Percentiles rank a stretch among this genome's conserved stretches.
These are phyloP conservation scores for Pinctada fucata DNA, from an alignment of 2,888 invertebrate genomes.

Conservation along the genomic window DNA sequence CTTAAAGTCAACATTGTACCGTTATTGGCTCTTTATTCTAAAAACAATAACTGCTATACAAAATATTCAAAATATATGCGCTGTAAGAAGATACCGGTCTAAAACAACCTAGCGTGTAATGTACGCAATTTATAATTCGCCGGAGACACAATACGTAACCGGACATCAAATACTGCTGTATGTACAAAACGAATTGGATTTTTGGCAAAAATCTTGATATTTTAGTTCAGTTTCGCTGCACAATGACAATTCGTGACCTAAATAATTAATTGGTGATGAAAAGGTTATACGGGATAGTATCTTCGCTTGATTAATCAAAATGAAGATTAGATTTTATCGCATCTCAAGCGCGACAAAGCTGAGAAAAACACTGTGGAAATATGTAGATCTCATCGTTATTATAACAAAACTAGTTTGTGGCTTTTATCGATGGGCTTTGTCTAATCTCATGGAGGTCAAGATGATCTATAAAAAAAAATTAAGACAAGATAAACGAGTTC, in stretches of 20 bases:
- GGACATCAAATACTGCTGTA: background rate
- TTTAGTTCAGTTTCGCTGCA: background rate
- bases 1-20: background rate
- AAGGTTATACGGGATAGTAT: background rate
- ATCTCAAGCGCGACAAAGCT: no score
- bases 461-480: no score
- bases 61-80: background rate
- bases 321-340: background rate
- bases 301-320: background rate
- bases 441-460: no score
- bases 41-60: background rate
- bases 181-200: background rate
- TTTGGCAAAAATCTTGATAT: background rate
- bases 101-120: background rate
- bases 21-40: background rate
- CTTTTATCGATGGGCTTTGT: no score
- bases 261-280: background rate
- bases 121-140: background rate
- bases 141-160: background rate
- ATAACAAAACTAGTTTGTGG: no score
- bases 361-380: no score
- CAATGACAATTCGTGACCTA: slow-evolving; percentile 1
- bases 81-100: background rate
- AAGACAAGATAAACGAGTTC: no score
- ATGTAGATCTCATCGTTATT: no score